Percentiles rank a stretch among this genome's conserved stretches.
Evolutionary conservation across 2,113 vertebrate species (phyloP).

Genomic region (Merops nubicus): DNA sequence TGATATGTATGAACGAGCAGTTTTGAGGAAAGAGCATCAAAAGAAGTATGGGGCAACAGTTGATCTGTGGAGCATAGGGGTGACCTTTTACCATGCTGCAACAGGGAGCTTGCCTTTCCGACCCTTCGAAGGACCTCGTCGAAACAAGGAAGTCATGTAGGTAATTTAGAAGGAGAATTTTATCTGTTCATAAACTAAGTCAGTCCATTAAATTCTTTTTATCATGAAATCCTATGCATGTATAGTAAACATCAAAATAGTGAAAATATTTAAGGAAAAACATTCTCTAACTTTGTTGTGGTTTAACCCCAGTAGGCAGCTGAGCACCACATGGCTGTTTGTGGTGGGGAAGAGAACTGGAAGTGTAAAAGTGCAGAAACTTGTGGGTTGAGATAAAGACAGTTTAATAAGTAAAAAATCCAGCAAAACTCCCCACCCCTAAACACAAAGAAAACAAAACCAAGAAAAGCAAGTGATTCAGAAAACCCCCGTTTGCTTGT

Average conservation of each 20-base stretch:
- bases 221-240: not conserved
- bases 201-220: not conserved
- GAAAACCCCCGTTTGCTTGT: not conserved
- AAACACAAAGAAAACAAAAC: not conserved
- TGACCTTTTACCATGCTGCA: conserved; percentile 97
- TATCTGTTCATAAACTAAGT: not conserved
- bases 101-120: conserved; percentile 95
- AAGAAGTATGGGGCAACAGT: conserved; percentile 97
- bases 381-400: not conserved
- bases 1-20: conserved; percentile 97
- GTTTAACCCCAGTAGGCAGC: not conserved
- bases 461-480: not conserved
- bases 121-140: conserved; percentile 95
- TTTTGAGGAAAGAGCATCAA: conserved; percentile 96
- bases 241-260: not conserved
- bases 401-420: not conserved
- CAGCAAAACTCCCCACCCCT: not conserved
- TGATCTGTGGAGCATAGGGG: conserved; percentile 97
- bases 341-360: not conserved
- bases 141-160: conserved; percentile 99
- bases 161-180: conserved; percentile 62
- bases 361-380: not conserved
- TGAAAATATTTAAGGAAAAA: not conserved
- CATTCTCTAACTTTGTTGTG: not conserved
- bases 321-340: not conserved